Evolutionary conservation across 1,140 invertebrate genomes (phyloP).

Genomic region (Anadara kagoshimensis): DNA sequence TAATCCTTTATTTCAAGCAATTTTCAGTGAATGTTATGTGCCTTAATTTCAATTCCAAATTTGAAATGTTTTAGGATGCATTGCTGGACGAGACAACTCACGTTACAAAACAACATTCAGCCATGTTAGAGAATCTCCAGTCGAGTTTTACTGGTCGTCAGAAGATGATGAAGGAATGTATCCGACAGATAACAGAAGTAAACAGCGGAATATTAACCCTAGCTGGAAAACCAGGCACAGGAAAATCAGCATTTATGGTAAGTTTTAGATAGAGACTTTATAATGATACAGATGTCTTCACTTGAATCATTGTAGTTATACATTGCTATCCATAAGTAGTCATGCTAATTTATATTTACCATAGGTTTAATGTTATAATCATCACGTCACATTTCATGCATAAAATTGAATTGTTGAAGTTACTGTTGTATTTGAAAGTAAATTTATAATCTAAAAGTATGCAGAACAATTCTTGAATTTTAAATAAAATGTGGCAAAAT

Average conservation of each 20-base stretch:
- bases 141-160: conserved; percentile 66
- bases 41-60: neutral
- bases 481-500: too few species aligned
- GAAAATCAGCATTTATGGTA: conserved; percentile 73
- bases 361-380: too few species aligned
- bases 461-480: too few species aligned
- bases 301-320: neutral
- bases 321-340: too few species aligned
- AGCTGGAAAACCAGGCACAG: conserved; percentile 70
- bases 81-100: conserved; percentile 65
- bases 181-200: conserved; percentile 56
- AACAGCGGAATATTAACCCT: conserved; percentile 62
- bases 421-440: too few species aligned
- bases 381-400: too few species aligned
- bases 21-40: neutral
- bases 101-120: conserved; percentile 61
- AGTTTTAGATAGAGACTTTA: neutral
- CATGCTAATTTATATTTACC: too few species aligned
- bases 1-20: neutral
- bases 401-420: too few species aligned
- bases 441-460: too few species aligned
- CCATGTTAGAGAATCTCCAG: conserved; percentile 54
- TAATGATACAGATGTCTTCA: neutral
- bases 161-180: conserved; percentile 59
- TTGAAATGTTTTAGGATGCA: conserved; percentile 50